Conservation (phyloP, 2,888 invertebrate species). For the Tuta absoluta region DNA sequence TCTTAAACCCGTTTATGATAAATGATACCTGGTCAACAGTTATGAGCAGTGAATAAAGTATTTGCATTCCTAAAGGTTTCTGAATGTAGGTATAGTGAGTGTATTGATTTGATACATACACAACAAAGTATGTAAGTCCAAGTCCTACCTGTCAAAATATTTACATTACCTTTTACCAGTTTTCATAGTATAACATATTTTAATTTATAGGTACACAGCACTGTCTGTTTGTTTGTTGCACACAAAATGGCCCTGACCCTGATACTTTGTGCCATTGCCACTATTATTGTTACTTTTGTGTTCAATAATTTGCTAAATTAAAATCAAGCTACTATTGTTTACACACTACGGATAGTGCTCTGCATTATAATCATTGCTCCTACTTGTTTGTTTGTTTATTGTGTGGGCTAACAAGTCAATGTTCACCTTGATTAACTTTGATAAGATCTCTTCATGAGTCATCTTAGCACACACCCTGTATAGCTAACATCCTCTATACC, state of each 20-base stretch:
- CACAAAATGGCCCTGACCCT: background rate
- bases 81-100: background rate
- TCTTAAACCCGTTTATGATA: background rate
- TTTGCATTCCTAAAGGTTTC: background rate
- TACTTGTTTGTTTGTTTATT: no score
- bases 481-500: no score
- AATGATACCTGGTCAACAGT: background rate
- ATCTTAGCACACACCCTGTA: no score
- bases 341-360: no score
- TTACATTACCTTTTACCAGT: background rate
- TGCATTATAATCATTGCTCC: no score
- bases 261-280: background rate
- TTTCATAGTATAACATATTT: no score
- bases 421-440: no score
- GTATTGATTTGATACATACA: slow-evolving; percentile 11
- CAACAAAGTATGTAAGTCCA: slow-evolving; percentile 3
- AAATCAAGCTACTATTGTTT: no score
- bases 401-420: no score
- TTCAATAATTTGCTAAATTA: no score
- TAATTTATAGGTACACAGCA: no score
- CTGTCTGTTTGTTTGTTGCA: background rate
- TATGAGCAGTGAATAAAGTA: background rate
- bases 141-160: slow-evolving; percentile 1
- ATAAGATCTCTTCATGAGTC: no score
- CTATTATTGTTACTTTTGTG: background rate